Evolutionary conservation across 2,888 invertebrate species (phyloP), one percentile per base, ranked within the genome.

Genomic region (Idaea straminata): DNA sequence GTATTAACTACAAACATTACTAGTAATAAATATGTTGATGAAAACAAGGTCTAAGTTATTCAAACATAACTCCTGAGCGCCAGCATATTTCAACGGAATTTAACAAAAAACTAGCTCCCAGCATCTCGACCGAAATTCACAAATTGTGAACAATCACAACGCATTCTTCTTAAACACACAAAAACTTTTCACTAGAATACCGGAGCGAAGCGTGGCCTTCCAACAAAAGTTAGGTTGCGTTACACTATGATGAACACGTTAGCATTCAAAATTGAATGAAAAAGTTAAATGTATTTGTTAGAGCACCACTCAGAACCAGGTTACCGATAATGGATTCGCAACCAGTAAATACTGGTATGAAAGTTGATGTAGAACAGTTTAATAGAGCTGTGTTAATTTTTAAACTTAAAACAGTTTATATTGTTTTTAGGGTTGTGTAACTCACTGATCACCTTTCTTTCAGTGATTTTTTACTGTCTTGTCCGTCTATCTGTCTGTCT

Each of bases 131-230:
- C 63, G 69, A 66, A 60, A 64, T 61, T 59, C 65, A 60, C 66
- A 68, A 71, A 70, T 67, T 63, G 64, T 38, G 62, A 64, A 71
- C 68, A 69, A 73, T 70, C 69, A 73, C 67, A 73, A 70, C 63
- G 65, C 68, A 72, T 70, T 72, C 65, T 70, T 70, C 69, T 64
- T 68, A 62, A 61, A 63, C 59, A 61, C 61, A 69, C 68, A 72
- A 72, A 70, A 68, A 66, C 62, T 64, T 69, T 70, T 66, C 66
- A 65, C 62, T 68, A 66, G 69, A 73, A 73, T 70, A 62, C 13
- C 63, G 62, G 64, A 64, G 61, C 66, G 35, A 59, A 64, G 62
- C 66, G 68, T 68, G 69, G 68, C 66, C 62, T 25, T 62, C 61
- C 59, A 64, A 66, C 70, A 69, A 72, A 70, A 64, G 67, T 70